Conservation (phyloP, 2,113 vertebrate species). For the Cyprinus carpio region DNA sequence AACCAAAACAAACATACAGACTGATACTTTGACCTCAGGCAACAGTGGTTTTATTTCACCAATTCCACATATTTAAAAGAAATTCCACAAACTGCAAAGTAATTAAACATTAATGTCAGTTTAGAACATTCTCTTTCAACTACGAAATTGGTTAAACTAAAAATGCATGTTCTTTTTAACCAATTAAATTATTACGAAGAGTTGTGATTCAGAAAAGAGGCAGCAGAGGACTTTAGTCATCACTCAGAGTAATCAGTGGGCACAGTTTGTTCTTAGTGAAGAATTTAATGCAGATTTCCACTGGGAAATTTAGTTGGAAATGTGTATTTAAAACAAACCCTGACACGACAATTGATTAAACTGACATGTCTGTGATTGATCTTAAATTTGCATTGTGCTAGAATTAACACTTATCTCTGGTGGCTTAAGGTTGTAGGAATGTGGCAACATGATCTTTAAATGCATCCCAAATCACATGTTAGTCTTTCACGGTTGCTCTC, state of each 20-base stretch:
- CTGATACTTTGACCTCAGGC: background rate
- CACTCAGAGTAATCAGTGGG: background rate
- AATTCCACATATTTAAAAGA: background rate
- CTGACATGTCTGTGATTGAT: background rate
- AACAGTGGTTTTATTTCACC: background rate
- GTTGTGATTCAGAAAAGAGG: background rate
- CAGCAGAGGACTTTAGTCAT: background rate
- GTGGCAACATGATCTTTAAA: background rate
- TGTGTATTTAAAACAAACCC: background rate
- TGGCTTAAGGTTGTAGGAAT: background rate
- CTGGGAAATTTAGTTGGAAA: background rate
- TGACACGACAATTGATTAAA: too few species aligned
- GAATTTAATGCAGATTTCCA: background rate
- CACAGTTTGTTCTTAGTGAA: background rate
- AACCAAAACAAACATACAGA: background rate
- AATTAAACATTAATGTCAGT: constrained; percentile 4
- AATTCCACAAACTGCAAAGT: background rate
- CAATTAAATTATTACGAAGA: background rate
- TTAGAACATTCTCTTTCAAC: constrained; percentile 1
- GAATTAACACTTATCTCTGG: constrained; percentile 5
- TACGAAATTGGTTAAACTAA: background rate
- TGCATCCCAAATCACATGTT: background rate
- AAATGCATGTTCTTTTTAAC: background rate
- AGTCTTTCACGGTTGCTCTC: background rate
- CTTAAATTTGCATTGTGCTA: background rate